Base-by-base conservation (phyloP, 2,113 vertebrate species). In the Andinoacara biseriatus region DNA sequence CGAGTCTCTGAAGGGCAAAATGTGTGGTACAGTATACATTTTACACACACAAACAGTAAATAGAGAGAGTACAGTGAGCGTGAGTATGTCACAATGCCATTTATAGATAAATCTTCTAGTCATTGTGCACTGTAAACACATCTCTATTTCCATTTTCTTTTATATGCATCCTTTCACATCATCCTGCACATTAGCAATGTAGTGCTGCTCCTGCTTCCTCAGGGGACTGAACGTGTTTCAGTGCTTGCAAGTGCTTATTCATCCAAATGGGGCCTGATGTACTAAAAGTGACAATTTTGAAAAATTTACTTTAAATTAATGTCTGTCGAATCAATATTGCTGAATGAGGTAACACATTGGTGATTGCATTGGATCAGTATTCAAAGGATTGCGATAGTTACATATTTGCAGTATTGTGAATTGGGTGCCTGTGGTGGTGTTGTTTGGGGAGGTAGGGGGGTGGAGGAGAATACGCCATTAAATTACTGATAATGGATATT, bases 221-320 rank as follows among this genome's bases (percentile, higher is more conserved):
- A 7, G 67, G n/a, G 61, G 24, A 57, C 57, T 54, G 63, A 58
- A 35, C 18, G 72, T 62, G 82, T 79, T 46, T 17, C 43, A 65
- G 63, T 56, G 33, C 61, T 26, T 20, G n/a, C 22, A 75, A 61
- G 35, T 74, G 63, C 65, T 87, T 61, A 62, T 26, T 89, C 31
- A 84, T 81, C 76, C 80, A 74, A 22, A 38, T 10, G 63, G 17
- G 40, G 15, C 9, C 31, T 59, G 72, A 65, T 81, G 74, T 75
- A 65, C 57, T 67, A 52, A 65, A 84, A 84, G 46, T 72, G 46
- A 1, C 26, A 54, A 72, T 49, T 72, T 54, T 72, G 43, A 52
- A 72, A 20, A 72, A 54, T 54, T 29, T 72, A 10, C 31, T 33
- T 72, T 72, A 49, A 54, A 54, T 72, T 52, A 33, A 72, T 72